Base-by-base conservation (phyloP, 1,140 invertebrate genomes). In the Tigriopus japonicus region DNA sequence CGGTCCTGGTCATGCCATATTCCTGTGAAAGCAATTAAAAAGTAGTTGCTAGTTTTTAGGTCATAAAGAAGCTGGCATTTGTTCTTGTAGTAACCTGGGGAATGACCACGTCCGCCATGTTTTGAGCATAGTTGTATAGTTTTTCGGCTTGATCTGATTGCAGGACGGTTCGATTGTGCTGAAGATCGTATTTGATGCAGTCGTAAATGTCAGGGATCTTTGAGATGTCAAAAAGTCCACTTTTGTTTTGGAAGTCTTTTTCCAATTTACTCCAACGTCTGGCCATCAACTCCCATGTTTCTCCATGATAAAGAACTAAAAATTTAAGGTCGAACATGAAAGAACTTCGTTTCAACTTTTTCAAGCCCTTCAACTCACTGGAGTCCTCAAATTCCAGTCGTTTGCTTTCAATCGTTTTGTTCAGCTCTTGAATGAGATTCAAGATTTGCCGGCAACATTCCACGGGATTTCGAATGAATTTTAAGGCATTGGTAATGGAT, bases 171-270 rank as follows among this genome's bases (percentile, higher is more conserved):
- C 69, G 43, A 72, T 99, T 99, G 69, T 99, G 96, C 68, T 98
- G 94, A 62, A 98, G 71, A 74, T 99, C 95, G 69, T 95, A 98
- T 69, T 98, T 98, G 65, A 98, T 98, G 70, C 94, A 98, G 75
- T 99, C 96, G 69, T 98, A 99, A 64, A 99, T 98, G 71, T 98
- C 96, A 0, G 96, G 95, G 63, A 99, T 93, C 76, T 99, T 99
- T 0, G 91, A 96, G 65, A 98, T 98, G 70, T 98, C 95, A 75
- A 90, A 99, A 15, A 81, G 79, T 62, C 86, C 88, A 63, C 73
- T 76, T 72, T 95, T 96, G 0, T 85, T 85, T 66, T 83, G 87
- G 69, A 98, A 99, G 71, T 99, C 96, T 71, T 98, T 97, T 68
- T 98, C 90, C 53, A 99, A 86, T 73, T 99, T 99, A 7, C 87